Evolutionary conservation across 2,797 vertebrate genomes (phyloP), one percentile per base, ranked within the genome.

Genomic region (Catostomus latipinnis): DNA sequence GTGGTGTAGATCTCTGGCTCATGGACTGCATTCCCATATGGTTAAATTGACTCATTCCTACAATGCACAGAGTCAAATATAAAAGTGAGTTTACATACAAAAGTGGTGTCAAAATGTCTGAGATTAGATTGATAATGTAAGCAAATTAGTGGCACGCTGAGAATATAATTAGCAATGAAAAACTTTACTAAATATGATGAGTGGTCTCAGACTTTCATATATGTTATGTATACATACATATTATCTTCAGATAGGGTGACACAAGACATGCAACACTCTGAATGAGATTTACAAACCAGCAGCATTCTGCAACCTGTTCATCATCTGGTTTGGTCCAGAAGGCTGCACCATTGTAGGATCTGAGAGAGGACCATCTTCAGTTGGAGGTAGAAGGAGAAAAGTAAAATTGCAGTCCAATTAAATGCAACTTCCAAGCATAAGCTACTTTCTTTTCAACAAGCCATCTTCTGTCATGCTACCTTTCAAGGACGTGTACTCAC

Each of bases 1-100:
- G 96, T 82, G 97, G 94, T 0, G 96, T 97, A 76, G 96, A 96
- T 71, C 97, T 95, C 90, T 96, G 96, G 85, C 94, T 93, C 83
- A 97, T 91, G 0, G 94, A 88, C 82, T 93, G 95, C 92, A 98
- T 96, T 81, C 91, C 94, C 88, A 98, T 95, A 88, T 95, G 96
- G 86, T 93, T 93, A 88, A 98, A 99, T 72, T 97, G 96, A 93
- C 94, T 97, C 91, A 99, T 96, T 86, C 96, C 97, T 99, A 84
- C 12, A 43, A 13, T n/a, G 43, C 11, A 56, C 45, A 72, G 8
- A 71, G 34, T 22, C n/a, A 57, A 34, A 34, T 34, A 34, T 34
- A 34, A 34, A 4, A 34, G 34, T 34, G 34, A 34, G 34, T 34
- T 34, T 34, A 34, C 34, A 34, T 34, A 34, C 4, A 34, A 34